These are phyloP conservation scores for Botia almorhae DNA, from an alignment of 2,797 vertebrate genomes.

Conservation along the genomic window DNA sequence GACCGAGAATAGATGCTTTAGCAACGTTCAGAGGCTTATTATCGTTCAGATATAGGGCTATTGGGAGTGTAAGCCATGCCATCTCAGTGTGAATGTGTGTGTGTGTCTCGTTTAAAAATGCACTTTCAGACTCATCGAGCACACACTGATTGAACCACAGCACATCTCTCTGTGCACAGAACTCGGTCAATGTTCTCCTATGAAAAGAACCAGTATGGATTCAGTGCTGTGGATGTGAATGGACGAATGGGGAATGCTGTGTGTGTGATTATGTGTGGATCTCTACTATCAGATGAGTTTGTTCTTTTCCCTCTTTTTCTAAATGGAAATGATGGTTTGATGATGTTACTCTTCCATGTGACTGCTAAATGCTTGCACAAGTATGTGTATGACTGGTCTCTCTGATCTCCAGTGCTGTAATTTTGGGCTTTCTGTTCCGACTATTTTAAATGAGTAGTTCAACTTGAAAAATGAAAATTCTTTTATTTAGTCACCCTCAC, in stretches of 20 bases:
- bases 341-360: constrained; percentile 49
- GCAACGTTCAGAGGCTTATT: constrained; percentile 66
- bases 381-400: constrained; percentile 56
- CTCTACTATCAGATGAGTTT: background rate
- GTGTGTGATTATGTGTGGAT: background rate
- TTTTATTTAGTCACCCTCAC: background rate
- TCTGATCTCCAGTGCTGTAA: constrained; percentile 58
- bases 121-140: constrained; percentile 39
- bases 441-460: constrained; percentile 23
- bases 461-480: background rate
- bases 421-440: constrained; percentile 63
- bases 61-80: constrained; percentile 54
- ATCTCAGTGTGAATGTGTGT: constrained; percentile 29
- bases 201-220: constrained; percentile 15
- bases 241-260: constrained; percentile 1
- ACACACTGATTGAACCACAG: constrained; percentile 26
- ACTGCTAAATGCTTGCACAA: constrained; percentile 73
- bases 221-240: constrained; percentile 27
- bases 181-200: constrained; percentile 25
- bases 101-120: background rate
- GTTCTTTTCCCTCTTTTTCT: constrained; percentile 23
- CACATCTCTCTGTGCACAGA: constrained; percentile 20
- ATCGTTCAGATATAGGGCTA: constrained; percentile 73
- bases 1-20: constrained; percentile 35
- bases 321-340: constrained; percentile 26